Evolutionary conservation across 2,888 invertebrate genomes (phyloP).

Genomic region (Branchipolynoe longqiensis): DNA sequence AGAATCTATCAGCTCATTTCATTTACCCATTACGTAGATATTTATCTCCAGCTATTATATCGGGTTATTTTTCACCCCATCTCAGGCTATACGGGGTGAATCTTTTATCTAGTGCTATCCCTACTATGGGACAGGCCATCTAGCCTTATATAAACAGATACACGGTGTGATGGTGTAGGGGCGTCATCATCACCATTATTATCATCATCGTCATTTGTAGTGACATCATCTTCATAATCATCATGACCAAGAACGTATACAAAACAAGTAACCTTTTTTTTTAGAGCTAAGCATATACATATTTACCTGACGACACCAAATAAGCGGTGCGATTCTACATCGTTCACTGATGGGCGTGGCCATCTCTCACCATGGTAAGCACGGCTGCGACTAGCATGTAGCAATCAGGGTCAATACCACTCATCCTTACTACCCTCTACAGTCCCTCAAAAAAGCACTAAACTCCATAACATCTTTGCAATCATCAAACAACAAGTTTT

Average conservation of each 20-base stretch:
- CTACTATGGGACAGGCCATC: conserved; percentile 7
- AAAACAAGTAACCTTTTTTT: background rate
- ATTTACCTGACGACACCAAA: conserved; percentile 48
- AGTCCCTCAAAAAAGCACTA: too few species aligned
- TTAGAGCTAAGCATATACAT: conserved; percentile 44
- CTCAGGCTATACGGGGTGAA: too few species aligned
- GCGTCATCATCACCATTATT: too few species aligned
- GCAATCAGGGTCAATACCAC: conserved; percentile 48
- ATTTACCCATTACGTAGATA: too few species aligned
- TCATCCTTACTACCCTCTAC: too few species aligned
- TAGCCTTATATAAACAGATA: conserved; percentile 44
- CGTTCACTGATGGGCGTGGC: background rate
- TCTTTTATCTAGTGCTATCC: conserved; percentile 33
- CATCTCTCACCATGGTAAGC: background rate
- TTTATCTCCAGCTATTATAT: too few species aligned
- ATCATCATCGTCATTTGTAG: too few species aligned
- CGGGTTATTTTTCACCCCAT: too few species aligned
- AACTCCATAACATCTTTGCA: too few species aligned
- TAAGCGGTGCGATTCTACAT: conserved; percentile 38
- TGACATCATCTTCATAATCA: background rate
- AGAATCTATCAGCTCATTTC: too few species aligned
- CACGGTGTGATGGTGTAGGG: conserved; percentile 8
- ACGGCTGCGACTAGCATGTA: conserved; percentile 34
- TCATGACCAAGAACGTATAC: conserved; percentile 4
- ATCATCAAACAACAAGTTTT: too few species aligned